Percentiles rank a stretch among this genome's conserved stretches.
Evolutionary conservation across 2,888 invertebrate genomes (phyloP).

Genomic region (Leuctra nigra): DNA sequence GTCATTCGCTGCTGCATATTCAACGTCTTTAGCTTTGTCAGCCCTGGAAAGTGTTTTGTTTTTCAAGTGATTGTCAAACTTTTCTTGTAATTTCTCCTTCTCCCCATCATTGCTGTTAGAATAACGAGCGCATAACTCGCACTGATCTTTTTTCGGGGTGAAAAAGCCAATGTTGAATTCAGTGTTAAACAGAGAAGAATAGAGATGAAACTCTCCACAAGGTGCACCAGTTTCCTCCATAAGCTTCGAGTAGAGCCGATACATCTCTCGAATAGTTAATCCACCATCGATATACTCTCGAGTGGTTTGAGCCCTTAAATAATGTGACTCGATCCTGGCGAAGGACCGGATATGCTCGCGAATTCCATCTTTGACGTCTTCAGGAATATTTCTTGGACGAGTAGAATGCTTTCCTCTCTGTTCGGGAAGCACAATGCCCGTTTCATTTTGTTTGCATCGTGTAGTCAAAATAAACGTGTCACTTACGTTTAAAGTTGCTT

Average conservation of each 20-base stretch:
- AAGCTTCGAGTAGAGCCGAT: conserved; percentile 22
- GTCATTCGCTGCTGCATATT: conserved; percentile 4
- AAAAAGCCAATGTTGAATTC: not conserved
- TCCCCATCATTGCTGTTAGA: not conserved
- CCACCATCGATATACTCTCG: conserved; percentile 32
- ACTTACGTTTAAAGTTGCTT: not conserved
- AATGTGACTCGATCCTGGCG: conserved; percentile 33
- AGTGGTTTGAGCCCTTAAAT: conserved; percentile 31
- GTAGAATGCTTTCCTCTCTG: conserved; percentile 29
- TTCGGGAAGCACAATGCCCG: conserved; percentile 26
- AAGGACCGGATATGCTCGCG: conserved; percentile 31
- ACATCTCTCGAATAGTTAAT: conserved; percentile 33
- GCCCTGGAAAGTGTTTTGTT: not conserved
- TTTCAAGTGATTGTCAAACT: conserved; percentile 1
- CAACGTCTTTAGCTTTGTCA: conserved; percentile 7
- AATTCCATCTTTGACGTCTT: conserved; percentile 25
- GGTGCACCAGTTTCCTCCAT: not conserved
- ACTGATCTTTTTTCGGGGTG: not conserved
- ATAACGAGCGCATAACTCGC: not conserved
- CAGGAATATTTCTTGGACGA: conserved; percentile 24
- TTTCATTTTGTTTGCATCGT: conserved; percentile 19
- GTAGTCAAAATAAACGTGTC: conserved; percentile 16
- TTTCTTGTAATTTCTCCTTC: not conserved
- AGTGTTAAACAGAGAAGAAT: not conserved
- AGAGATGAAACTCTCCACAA: conserved; percentile 2